Evolutionary conservation across 2,888 invertebrate species (phyloP).

Genomic region (Euphydryas editha): DNA sequence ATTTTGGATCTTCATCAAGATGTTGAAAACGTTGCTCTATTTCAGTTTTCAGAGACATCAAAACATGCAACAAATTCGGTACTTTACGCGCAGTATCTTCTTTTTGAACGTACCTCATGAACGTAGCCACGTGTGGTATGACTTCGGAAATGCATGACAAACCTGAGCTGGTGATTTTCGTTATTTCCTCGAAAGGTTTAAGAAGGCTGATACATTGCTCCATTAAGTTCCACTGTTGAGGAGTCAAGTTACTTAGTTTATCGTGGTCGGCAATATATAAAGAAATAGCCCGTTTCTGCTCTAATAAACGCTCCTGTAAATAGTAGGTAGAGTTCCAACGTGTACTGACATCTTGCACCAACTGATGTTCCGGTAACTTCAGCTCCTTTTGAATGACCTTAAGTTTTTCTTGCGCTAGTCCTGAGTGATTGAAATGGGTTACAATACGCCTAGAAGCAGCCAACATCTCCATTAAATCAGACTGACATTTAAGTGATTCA

Average conservation of each 20-base stretch:
- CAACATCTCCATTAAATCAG: constrained; percentile 45
- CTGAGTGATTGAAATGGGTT: constrained; percentile 42
- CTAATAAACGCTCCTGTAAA: constrained; percentile 42
- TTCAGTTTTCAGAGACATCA: constrained; percentile 11
- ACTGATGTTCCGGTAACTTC: constrained; percentile 46
- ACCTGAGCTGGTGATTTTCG: constrained; percentile 47
- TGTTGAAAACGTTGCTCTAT: constrained; percentile 32
- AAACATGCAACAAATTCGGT: not conserved
- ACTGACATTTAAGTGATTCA: constrained; percentile 47
- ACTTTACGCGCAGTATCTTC: constrained; percentile 8
- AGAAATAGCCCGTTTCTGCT: constrained; percentile 46
- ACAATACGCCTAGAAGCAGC: constrained; percentile 48
- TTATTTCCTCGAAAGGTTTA: constrained; percentile 49
- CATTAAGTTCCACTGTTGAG: constrained; percentile 43
- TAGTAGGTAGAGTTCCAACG: constrained; percentile 48
- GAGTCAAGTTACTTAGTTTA: constrained; percentile 39
- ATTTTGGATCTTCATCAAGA: constrained; percentile 31
- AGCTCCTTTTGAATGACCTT: constrained; percentile 46
- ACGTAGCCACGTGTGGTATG: constrained; percentile 39
- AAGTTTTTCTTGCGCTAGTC: constrained; percentile 37
- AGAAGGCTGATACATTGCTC: constrained; percentile 45
- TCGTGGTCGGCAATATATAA: constrained; percentile 35
- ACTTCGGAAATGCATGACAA: constrained; percentile 46
- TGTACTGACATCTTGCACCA: constrained; percentile 47
- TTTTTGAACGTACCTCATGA: constrained; percentile 34